phyloP scores from a whole-genome alignment of 2,113 vertebrate genomes.

The Aphelocoma coerulescens region DNA sequence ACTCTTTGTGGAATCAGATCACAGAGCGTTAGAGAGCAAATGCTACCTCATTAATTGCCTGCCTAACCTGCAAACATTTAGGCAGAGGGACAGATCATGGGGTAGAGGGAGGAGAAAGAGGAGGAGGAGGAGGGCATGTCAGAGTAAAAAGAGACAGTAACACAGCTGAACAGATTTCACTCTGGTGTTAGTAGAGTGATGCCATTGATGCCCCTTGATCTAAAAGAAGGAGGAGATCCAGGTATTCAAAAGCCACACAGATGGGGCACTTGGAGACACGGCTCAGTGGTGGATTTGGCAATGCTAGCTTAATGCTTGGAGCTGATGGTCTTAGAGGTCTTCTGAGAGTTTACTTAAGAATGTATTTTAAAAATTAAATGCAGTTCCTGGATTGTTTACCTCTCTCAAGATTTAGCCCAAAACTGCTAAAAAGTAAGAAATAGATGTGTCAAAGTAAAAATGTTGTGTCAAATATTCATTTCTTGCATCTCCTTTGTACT shows the following conservation, averaged over 20 bases:
- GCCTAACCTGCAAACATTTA: background rate
- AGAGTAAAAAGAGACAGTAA: background rate
- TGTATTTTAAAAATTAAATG: background rate
- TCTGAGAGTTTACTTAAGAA: background rate
- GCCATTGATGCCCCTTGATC: background rate
- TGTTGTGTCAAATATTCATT: background rate
- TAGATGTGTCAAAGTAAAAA: background rate
- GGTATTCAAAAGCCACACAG: background rate
- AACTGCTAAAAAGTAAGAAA: background rate
- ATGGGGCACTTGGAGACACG: background rate
- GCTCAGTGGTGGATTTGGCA: background rate
- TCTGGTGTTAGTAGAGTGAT: background rate
- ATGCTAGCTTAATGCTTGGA: background rate
- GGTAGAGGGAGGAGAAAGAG: background rate
- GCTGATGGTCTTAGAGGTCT: background rate
- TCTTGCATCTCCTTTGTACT: background rate
- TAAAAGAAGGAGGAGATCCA: background rate
- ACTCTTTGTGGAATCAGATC: slow-evolving; percentile 21
- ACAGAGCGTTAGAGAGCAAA: background rate
- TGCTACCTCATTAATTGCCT: background rate
- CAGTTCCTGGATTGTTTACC: background rate
- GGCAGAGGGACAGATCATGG: background rate
- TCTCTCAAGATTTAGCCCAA: background rate
- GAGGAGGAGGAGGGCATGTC: background rate
- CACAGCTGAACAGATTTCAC: background rate